phyloP scores from a whole-genome alignment of 2,113 vertebrate genomes.

The Crotalus helleri region DNA sequence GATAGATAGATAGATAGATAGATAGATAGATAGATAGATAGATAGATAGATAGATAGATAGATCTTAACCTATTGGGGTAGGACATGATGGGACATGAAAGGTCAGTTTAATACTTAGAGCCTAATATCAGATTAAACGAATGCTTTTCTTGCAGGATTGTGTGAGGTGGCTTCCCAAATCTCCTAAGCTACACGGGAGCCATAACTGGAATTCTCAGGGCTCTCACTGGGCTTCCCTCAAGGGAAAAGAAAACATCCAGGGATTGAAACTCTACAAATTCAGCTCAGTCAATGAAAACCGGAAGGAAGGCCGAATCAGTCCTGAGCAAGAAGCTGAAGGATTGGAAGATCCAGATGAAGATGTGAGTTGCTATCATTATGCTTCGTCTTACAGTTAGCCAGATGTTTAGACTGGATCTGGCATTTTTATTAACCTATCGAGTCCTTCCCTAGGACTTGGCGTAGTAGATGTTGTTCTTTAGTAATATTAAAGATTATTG shows the following conservation, averaged over 20 bases:
- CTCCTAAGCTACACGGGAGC: slow-evolving; percentile 59
- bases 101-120: neutral
- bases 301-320: slow-evolving; percentile 62
- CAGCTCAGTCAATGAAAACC: slow-evolving; percentile 60
- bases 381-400: neutral
- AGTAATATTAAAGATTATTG: neutral
- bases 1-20: no score
- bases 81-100: neutral
- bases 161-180: slow-evolving; percentile 65
- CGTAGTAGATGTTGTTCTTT: neutral
- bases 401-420: neutral
- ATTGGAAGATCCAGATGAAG: slow-evolving; percentile 56
- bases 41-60: no score
- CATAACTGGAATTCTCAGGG: slow-evolving; percentile 67
- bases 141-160: slow-evolving; percentile 41
- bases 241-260: slow-evolving; percentile 61
- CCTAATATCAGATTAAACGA: neutral
- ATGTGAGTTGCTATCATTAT: slow-evolving; percentile 57
- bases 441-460: neutral
- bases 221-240: slow-evolving; percentile 62
- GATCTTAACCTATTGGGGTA: neutral
- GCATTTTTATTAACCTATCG: neutral
- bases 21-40: no score
- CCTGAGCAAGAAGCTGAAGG: slow-evolving; percentile 71
- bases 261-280: slow-evolving; percentile 53